These are phyloP conservation scores for Felis chaus DNA, from an alignment of 2,113 vertebrate genomes.

Conservation along the genomic window DNA sequence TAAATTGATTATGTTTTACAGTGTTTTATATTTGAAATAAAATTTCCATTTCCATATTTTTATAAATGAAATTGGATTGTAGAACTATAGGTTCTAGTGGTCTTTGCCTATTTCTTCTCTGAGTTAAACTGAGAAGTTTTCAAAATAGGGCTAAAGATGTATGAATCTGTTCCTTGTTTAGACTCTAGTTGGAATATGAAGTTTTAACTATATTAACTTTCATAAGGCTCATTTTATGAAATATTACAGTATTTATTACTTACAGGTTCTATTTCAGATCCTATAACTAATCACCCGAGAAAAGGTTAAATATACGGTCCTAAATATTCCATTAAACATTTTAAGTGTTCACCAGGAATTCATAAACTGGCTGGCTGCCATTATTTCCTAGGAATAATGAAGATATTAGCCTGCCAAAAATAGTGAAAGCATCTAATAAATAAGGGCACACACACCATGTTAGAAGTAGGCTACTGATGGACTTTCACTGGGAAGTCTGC, in stretches of 20 bases:
- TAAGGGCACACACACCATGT: background rate
- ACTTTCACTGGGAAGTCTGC: background rate
- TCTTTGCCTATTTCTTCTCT: conserved; percentile 23
- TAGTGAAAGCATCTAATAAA: conserved; percentile 45
- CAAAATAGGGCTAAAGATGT: conserved; percentile 27
- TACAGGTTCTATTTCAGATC: conserved; percentile 25
- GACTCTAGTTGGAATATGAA: background rate
- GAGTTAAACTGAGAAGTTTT: conserved; percentile 52
- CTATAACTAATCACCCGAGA: conserved; percentile 38
- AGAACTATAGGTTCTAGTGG: background rate
- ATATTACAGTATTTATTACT: background rate
- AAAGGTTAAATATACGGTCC: conserved; percentile 34
- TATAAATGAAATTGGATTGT: conserved; percentile 32
- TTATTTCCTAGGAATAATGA: conserved; percentile 36
- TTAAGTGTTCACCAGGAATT: conserved; percentile 48
- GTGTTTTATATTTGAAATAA: conserved; percentile 39
- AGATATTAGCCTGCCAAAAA: conserved; percentile 37
- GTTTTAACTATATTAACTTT: conserved; percentile 44
- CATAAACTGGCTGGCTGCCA: conserved; percentile 8
- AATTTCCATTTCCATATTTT: conserved; percentile 29
- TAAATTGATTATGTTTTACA: background rate
- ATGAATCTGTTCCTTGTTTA: conserved; percentile 31
- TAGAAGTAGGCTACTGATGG: conserved; percentile 27
- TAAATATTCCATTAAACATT: conserved; percentile 38
- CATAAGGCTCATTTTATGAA: conserved; percentile 38